Base-by-base conservation (phyloP, 2,797 vertebrate species). In the Cossypha polioptera region DNA sequence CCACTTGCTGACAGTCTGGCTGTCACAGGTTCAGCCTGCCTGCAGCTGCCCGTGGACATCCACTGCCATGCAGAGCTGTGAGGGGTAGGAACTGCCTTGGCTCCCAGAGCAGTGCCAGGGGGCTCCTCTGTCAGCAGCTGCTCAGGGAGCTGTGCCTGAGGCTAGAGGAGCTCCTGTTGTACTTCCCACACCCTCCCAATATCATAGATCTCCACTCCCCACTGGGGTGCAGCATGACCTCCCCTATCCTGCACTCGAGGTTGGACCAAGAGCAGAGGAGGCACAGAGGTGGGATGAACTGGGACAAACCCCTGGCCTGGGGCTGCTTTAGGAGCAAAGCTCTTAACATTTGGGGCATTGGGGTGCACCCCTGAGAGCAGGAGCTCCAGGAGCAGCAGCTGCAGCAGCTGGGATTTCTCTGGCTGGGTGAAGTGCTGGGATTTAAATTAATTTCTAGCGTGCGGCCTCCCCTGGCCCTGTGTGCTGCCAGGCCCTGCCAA, bases 221-320 rank as follows among this genome's bases (percentile, higher is more conserved):
- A 1, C 5, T 2, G 4, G 29, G 66, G 26, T 0, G 1, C 54
- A 26, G 35, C 14, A 2, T 35, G 21, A 51, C 5, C 16, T 12
- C 19, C 20, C 28, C 4, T 2, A 6, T 47, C n/a, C 65, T 40
- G 22, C 29, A 2, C 55, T 59, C 15, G 0, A 57, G 26, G 8
- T 3, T 50, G 36, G 14, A 13, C 45, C 10, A 3, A 4, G 28
- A 63, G 48, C 68, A 54, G 62, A 35, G 50, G 50, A 22, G 69
- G 2, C 3, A 4, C 31, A 13, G 19, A 35, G 31, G 16, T 33
- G 36, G 36, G 57, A 40, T 11, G 8, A 57, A n/a, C 16, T 12
- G 7, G 31, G n/a, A 36, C 10, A 25, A 77, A 14, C 31, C 36
- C 17, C 20, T 5, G 19, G 2, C 2, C 2, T 0, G 4, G 28